phyloP scores from a whole-genome alignment of 2,113 vertebrate species.

The Trematocara stigmaticum region DNA sequence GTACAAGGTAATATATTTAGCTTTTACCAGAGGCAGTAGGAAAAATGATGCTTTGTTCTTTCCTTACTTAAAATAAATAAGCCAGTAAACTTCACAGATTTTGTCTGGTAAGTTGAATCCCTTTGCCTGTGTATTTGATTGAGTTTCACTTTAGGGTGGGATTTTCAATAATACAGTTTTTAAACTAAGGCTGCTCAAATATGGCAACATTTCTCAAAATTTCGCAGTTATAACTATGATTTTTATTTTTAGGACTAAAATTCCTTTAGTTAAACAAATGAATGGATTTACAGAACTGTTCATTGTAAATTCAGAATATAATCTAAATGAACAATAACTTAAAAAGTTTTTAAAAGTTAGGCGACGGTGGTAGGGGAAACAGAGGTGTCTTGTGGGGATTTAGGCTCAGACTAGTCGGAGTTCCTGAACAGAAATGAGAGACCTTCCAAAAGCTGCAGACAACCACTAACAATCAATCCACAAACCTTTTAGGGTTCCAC shows the following conservation, averaged over 20 bases:
- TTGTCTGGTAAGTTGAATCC: neutral
- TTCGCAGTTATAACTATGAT: fast-evolving
- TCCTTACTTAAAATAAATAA: neutral
- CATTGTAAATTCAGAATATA: neutral
- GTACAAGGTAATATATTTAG: neutral
- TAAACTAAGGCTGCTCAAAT: neutral
- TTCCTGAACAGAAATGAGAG: neutral
- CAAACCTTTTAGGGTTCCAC: neutral
- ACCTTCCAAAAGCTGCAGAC: neutral
- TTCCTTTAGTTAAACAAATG: neutral
- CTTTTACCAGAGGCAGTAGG: fast-evolving
- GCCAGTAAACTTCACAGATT: neutral
- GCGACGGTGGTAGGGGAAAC: neutral
- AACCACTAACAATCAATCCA: neutral
- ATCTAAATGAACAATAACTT: neutral
- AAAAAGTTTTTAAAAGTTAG: neutral
- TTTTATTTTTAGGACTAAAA: neutral
- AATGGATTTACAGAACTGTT: neutral
- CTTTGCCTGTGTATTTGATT: neutral
- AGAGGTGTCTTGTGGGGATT: neutral
- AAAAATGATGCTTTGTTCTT: neutral
- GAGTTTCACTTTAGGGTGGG: neutral
- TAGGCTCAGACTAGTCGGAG: neutral
- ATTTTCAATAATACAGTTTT: neutral
- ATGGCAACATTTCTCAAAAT: neutral